Conservation (phyloP, 2,113 vertebrate genomes). For the Elephantulus edwardii region DNA sequence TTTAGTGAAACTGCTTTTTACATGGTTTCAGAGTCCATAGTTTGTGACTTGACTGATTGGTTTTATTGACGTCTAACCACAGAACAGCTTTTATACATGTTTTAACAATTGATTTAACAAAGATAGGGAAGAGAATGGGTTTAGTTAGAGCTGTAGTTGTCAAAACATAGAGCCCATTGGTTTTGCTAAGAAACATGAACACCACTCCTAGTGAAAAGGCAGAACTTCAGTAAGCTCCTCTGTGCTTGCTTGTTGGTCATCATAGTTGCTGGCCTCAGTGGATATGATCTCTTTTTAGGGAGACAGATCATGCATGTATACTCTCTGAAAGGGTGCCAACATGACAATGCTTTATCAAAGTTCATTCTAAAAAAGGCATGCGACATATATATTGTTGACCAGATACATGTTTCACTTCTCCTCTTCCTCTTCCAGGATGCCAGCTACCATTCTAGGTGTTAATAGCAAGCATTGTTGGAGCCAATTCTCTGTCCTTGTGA, state of each 20-base stretch:
- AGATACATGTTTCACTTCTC: not conserved
- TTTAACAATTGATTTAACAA: too few relatives aligned
- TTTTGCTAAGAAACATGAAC: conserved; percentile 18
- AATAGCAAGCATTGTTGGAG: not conserved
- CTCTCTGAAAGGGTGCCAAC: not conserved
- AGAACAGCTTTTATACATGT: too few relatives aligned
- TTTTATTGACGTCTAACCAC: conserved; percentile 10
- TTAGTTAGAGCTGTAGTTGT: not conserved
- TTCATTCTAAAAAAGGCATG: not conserved
- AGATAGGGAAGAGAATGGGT: not conserved
- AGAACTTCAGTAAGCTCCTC: not conserved
- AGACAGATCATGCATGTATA: not conserved
- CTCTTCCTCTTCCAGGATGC: not conserved
- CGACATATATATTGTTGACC: not conserved
- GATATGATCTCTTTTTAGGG: conserved; percentile 2
- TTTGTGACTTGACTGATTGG: conserved; percentile 34
- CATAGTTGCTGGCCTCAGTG: not conserved
- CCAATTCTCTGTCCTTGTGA: not conserved
- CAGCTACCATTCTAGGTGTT: conserved; percentile 19
- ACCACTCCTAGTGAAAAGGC: not conserved
- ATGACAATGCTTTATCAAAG: not conserved
- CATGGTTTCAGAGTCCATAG: not conserved
- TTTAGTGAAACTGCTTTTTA: conserved; percentile 12
- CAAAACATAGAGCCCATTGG: not conserved
- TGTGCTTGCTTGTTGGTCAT: not conserved